Percentiles rank a stretch among this genome's conserved stretches.
Conservation (phyloP, 2,888 invertebrate genomes). For the Heliothis peltigera region DNA sequence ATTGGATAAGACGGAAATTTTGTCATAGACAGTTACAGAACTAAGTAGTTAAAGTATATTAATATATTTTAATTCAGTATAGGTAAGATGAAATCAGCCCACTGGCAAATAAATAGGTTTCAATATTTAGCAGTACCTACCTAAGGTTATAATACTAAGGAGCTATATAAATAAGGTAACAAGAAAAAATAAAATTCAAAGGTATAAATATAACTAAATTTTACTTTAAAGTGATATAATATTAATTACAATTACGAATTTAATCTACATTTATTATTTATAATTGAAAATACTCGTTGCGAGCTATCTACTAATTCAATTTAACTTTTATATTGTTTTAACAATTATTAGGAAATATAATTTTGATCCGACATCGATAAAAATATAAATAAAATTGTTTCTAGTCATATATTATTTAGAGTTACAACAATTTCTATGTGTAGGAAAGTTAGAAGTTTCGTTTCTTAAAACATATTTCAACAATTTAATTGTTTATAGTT, state of each 20-base stretch:
- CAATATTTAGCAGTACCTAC: too few species aligned
- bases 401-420: conserved; percentile 8
- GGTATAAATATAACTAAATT: conserved; percentile 34
- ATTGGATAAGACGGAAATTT: too few species aligned
- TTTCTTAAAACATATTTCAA: conserved; percentile 36
- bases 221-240: conserved; percentile 36
- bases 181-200: conserved; percentile 20
- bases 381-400: conserved; percentile 36
- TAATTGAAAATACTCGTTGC: conserved; percentile 60
- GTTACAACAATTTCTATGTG: conserved; percentile 3
- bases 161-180: background rate
- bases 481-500: background rate
- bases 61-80: too few species aligned
- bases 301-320: conserved; percentile 64
- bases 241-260: conserved; percentile 52
- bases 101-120: background rate
- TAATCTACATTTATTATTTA: conserved; percentile 54
- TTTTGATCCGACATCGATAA: conserved; percentile 32
- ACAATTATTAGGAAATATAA: conserved; percentile 53
- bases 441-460: background rate
- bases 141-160: too few species aligned
- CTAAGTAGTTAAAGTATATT: too few species aligned
- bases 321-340: conserved; percentile 57
- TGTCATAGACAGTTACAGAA: too few species aligned
- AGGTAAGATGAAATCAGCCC: background rate